Evolutionary conservation across 1,140 invertebrate species (phyloP).

Genomic region (Lutraria rhynchaena): DNA sequence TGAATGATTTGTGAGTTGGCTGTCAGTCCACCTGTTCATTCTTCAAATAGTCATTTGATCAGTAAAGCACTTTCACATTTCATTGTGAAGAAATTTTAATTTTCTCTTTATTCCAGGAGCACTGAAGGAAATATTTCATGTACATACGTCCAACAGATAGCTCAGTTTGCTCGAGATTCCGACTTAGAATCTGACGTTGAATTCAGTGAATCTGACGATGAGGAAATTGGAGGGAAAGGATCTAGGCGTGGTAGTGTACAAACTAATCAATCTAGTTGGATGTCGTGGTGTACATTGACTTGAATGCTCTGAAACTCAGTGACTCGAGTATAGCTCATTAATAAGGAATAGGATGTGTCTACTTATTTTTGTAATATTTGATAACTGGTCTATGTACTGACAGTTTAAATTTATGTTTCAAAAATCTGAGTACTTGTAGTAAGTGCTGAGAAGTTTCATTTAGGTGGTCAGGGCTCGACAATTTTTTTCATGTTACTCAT

Average conservation of each 20-base stretch:
- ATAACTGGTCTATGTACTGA: no score
- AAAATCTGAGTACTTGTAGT: no score
- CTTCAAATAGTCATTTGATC: background rate
- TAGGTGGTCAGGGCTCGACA: no score
- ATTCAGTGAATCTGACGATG: constrained; percentile 36
- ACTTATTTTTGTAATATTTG: no score
- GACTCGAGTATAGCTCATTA: no score
- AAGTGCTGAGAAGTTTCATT: no score
- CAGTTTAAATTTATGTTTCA: no score
- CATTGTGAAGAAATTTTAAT: background rate
- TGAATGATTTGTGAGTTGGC: background rate
- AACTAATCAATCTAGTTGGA: background rate
- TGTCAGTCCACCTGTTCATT: background rate
- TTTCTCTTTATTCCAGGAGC: background rate
- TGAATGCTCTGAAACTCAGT: no score
- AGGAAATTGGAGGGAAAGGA: background rate
- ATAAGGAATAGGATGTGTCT: no score
- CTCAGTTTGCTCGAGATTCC: constrained; percentile 21
- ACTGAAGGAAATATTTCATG: background rate
- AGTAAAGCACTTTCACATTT: no score
- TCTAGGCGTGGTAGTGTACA: background rate
- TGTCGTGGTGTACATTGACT: constrained; percentile 53
- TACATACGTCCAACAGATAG: constrained; percentile 6
- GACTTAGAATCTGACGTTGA: constrained; percentile 54
- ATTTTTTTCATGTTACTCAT: no score